Base-by-base conservation (phyloP, 2,797 vertebrate species). In the Enteromius paludinosus region DNA sequence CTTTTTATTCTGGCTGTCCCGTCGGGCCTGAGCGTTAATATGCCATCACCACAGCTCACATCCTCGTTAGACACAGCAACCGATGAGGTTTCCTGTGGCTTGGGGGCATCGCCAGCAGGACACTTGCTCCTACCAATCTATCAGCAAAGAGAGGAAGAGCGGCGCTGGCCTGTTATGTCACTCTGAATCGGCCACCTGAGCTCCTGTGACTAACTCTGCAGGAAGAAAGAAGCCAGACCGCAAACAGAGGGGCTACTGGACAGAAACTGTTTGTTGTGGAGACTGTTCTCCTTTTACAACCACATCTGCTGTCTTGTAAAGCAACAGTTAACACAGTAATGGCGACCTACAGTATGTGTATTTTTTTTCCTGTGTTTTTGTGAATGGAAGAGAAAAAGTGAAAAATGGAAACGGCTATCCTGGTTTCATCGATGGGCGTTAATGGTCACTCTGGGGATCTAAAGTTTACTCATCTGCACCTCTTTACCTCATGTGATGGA, bases 1-100 rank as follows among this genome's bases (percentile, higher is more conserved):
- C 90, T 90, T 93, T 93, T 95, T 93, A 94, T 92, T 91, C 90
- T 84, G 79, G 91, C 89, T 86, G 88, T 93, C 90, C 38, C 93
- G 90, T 94, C 93, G 92, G 92, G 92, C 86, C 90, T 87, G 69
- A 87, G 91, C 90, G 81, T 95, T 93, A 95, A 95, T 95, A 93
- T 95, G 94, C 94, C 94, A 95, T 95, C 93, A 87, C 93, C 85
- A 86, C 86, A 89, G 87, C 91, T 93, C 92, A 94, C 92, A 94
- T 95, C 95, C 95, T 94, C 78, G 83, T 89, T 92, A 95, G 94
- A 94, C 92, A 92, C 88, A 81, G 88, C 83, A 79, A 77, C 90
- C 88, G 87, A 90, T 90, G 89, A 86, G 88, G 88, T 92, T 95
- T 95, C 95, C 95, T 94, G 84, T 76, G 88, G 85, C 84, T 88